These are phyloP conservation scores for Morbakka virulenta DNA, from an alignment of 30 jellyfish, hydroid and myxozoan species.

Conservation along the genomic window DNA sequence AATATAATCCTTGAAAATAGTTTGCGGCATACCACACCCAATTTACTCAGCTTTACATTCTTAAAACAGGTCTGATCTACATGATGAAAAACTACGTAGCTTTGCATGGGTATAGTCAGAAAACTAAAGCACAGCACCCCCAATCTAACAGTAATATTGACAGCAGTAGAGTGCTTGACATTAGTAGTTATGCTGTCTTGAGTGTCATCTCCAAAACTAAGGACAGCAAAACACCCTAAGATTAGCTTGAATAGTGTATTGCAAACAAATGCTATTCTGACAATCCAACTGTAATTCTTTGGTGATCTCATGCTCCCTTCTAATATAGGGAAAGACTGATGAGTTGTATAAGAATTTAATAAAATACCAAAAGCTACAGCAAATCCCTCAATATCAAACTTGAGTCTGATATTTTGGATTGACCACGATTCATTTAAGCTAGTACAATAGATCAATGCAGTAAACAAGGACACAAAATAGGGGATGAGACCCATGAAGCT, in stretches of 20 bases:
- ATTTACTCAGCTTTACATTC: no score
- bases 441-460: slow-evolving; percentile 31
- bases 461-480: slow-evolving; percentile 19
- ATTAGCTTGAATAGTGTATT: slow-evolving; percentile 21
- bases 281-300: not conserved
- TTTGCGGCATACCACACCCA: no score
- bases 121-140: no score
- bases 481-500: slow-evolving; percentile 62
- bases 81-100: slow-evolving; percentile 65
- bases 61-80: slow-evolving; percentile 41
- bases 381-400: slow-evolving; percentile 13
- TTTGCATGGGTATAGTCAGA: slow-evolving; percentile 64
- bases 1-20: no score
- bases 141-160: slow-evolving; percentile 35
- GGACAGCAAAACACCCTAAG: slow-evolving; percentile 54
- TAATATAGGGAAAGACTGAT: slow-evolving; percentile 57
- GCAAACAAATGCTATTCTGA: slow-evolving; percentile 21
- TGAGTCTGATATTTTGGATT: slow-evolving; percentile 17
- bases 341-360: slow-evolving; percentile 60
- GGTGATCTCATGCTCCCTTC: slow-evolving; percentile 81
- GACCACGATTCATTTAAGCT: slow-evolving; percentile 27
- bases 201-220: slow-evolving; percentile 40
- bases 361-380: slow-evolving; percentile 67
- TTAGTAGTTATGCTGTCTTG: slow-evolving; percentile 33
- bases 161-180: slow-evolving; percentile 10